Conservation (phyloP, 2,797 vertebrate species). For the Myiotriccus ornatus region DNA sequence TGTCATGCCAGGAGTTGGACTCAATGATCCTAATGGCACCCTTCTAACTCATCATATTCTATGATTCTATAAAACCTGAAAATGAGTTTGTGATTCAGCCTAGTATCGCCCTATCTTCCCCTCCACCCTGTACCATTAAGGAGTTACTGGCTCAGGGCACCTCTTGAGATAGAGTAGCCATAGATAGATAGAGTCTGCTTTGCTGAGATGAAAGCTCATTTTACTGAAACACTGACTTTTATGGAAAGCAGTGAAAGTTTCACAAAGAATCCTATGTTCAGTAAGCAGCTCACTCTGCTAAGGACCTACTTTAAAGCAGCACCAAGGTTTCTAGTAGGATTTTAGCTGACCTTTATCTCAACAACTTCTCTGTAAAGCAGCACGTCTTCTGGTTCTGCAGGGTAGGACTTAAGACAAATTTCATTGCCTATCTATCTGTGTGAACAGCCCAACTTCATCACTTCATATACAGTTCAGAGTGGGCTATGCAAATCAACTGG, state of each 20-base stretch:
- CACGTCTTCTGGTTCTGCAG: neutral
- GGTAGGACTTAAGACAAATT: neutral
- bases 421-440: neutral
- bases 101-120: neutral
- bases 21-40: neutral
- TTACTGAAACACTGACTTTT: neutral
- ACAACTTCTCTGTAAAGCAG: neutral
- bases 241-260: neutral
- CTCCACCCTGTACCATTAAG: neutral
- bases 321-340: neutral
- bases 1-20: neutral
- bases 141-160: neutral
- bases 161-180: neutral
- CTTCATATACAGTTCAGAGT: neutral
- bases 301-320: neutral
- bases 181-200: neutral
- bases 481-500: neutral
- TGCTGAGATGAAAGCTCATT: neutral
- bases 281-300: neutral
- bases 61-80: neutral
- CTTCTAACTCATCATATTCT: neutral
- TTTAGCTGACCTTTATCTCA: constrained; percentile 3
- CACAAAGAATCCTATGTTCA: neutral
- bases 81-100: neutral
- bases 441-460: neutral